phyloP scores from a whole-genome alignment of 2,113 vertebrate genomes.

The Casuarius casuarius region DNA sequence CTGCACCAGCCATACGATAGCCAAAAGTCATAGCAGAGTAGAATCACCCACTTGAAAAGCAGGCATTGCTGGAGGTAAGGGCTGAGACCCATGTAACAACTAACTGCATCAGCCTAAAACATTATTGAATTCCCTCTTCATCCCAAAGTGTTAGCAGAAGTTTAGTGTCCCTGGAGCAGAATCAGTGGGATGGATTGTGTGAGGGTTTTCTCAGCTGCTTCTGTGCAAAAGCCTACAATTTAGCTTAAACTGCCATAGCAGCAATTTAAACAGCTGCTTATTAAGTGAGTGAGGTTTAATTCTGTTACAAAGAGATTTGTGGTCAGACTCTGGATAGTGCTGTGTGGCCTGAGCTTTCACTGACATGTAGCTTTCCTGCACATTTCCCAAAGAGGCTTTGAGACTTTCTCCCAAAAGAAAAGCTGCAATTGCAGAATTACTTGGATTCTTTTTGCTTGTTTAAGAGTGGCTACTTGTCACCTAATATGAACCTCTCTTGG shows the following conservation, averaged over 20 bases:
- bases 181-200: not conserved
- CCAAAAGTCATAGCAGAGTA: not conserved
- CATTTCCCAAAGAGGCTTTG: not conserved
- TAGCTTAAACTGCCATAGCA: not conserved
- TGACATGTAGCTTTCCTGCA: not conserved
- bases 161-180: not conserved
- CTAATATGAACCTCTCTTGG: not conserved
- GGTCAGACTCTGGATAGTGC: not conserved
- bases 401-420: not conserved
- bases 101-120: not conserved
- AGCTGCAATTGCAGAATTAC: not conserved
- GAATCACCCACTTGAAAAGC: not conserved
- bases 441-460: not conserved
- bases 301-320: not conserved
- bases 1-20: not conserved
- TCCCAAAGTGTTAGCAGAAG: not conserved
- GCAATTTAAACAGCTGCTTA: slow-evolving; percentile 19
- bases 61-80: not conserved
- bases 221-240: not conserved
- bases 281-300: not conserved
- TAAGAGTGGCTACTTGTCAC: not conserved
- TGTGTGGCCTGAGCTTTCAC: not conserved
- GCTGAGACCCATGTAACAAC: not conserved
- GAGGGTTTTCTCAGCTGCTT: not conserved
- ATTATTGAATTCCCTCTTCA: not conserved